These are phyloP conservation scores for Nowickia ferox DNA, from an alignment of 2,888 invertebrate species.

Conservation along the genomic window DNA sequence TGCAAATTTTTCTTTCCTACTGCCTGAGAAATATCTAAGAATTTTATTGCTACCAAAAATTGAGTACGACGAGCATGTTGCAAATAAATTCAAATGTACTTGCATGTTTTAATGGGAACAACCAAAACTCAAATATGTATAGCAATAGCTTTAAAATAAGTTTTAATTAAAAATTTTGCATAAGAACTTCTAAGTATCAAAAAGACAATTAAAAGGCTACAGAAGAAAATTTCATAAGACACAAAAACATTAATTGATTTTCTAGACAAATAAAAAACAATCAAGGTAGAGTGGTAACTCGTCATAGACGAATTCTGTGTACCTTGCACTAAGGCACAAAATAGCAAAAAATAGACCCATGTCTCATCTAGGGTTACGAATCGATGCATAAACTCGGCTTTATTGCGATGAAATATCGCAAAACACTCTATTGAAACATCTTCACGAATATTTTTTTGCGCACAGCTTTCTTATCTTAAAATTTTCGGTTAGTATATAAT, in stretches of 20 bases:
- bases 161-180: conserved; percentile 67
- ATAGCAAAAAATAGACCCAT: no score
- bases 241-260: conserved; percentile 31
- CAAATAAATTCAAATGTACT: neutral
- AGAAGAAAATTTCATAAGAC: neutral
- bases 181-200: conserved; percentile 25
- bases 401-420: no score
- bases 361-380: no score
- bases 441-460: no score
- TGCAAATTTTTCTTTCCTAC: conserved; percentile 27
- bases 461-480: no score
- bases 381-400: no score
- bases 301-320: no score
- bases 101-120: neutral
- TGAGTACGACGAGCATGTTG: conserved; percentile 57
- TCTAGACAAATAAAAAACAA: neutral
- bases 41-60: neutral
- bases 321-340: no score
- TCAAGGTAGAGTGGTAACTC: no score
- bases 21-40: conserved; percentile 16
- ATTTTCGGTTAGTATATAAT: no score
- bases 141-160: conserved; percentile 56
- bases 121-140: conserved; percentile 20
- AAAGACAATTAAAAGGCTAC: conserved; percentile 22
- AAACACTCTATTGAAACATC: no score